Percentiles rank a stretch among this genome's conserved stretches.
phyloP scores from a whole-genome alignment of 1,140 invertebrate genomes.

The Uloborus diversus region DNA sequence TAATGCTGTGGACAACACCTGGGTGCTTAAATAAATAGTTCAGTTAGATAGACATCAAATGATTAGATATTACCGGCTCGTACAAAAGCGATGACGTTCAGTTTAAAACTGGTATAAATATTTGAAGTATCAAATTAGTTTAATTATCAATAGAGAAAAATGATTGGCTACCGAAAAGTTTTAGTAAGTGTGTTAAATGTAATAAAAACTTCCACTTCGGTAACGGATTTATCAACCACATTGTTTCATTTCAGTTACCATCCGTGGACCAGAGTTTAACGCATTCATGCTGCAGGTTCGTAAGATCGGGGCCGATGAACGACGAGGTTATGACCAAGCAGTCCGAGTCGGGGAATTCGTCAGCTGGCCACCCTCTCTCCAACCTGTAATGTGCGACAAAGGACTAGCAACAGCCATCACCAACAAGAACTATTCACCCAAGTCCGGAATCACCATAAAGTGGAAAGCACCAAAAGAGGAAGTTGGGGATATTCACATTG shows the following conservation, averaged over 20 bases:
- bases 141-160: not conserved
- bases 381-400: conserved; percentile 42
- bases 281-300: conserved; percentile 50
- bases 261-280: conserved; percentile 35
- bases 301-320: conserved; percentile 32
- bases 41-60: too few relatives aligned
- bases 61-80: too few relatives aligned
- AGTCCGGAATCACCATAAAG: conserved; percentile 29
- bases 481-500: conserved; percentile 31
- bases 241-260: conserved; percentile 29
- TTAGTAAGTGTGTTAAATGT: too few relatives aligned
- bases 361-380: not conserved
- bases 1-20: too few relatives aligned
- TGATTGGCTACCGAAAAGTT: too few relatives aligned
- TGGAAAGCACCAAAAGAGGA: conserved; percentile 50
- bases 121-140: not conserved
- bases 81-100: not conserved
- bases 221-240: not conserved
- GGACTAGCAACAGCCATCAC: conserved; percentile 13
- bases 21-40: too few relatives aligned
- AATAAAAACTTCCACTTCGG: too few relatives aligned
- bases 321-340: conserved; percentile 26
- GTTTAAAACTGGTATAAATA: not conserved
- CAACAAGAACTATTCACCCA: conserved; percentile 33
- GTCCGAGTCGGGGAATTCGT: conserved; percentile 43